A percentile compares a stretch with the other conserved stretches of the same genome.
These are phyloP conservation scores for Cynopterus brachyotis DNA, from an alignment of 2,113 vertebrate species.

Conservation along the genomic window DNA sequence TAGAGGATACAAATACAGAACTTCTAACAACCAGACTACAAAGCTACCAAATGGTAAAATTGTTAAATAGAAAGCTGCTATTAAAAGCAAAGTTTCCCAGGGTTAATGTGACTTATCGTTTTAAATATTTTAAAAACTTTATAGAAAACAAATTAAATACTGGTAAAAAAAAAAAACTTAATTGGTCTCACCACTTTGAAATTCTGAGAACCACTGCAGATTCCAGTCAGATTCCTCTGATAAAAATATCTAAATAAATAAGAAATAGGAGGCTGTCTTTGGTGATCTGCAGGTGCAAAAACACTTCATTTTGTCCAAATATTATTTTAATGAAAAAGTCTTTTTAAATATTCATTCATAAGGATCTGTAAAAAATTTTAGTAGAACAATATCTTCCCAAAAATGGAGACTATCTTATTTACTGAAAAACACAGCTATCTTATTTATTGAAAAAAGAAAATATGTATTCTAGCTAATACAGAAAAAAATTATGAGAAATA, in stretches of 20 bases:
- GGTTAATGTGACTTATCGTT: neutral
- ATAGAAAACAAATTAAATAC: neutral
- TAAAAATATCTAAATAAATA: slow-evolving; percentile 54
- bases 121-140: slow-evolving; percentile 39
- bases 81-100: slow-evolving; percentile 13
- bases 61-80: neutral
- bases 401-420: neutral
- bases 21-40: neutral
- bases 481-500: neutral
- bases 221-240: slow-evolving; percentile 32
- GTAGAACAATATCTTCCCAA: neutral
- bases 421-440: neutral
- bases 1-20: neutral
- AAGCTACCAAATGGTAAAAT: neutral
- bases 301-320: slow-evolving; percentile 28
- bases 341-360: neutral
- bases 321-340: neutral
- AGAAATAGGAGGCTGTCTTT: slow-evolving; percentile 45
- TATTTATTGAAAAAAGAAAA: neutral
- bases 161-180: slow-evolving; percentile 47
- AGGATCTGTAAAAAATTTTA: neutral
- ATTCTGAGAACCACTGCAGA: slow-evolving; percentile 54
- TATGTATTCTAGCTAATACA: neutral
- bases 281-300: slow-evolving; percentile 33
- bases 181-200: slow-evolving; percentile 45